Conservation (phyloP, 64 coral and sea anemone genomes). For the Cladopsammia gracilis region DNA sequence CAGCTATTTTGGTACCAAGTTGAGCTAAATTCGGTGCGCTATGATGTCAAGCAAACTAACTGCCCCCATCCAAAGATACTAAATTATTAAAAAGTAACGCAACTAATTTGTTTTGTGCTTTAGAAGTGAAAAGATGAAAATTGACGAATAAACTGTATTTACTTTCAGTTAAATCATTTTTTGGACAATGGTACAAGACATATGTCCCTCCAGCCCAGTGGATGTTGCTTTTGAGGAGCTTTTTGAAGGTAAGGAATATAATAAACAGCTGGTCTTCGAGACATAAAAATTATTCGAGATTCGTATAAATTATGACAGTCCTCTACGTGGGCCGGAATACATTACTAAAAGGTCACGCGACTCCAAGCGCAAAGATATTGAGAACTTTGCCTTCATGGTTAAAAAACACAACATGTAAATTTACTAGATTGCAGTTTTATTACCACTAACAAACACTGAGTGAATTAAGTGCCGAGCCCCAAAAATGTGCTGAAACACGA, state of each 20-base stretch:
- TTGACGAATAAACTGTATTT: not conserved
- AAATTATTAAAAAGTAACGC: slow-evolving; percentile 25
- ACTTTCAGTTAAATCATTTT: not conserved
- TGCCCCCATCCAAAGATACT: not conserved
- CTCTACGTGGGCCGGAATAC: slow-evolving; percentile 13
- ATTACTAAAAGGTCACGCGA: slow-evolving; percentile 4
- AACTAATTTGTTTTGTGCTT: not conserved
- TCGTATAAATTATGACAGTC: slow-evolving; percentile 6
- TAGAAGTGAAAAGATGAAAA: not conserved
- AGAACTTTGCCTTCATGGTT: not conserved
- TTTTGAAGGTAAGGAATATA: slow-evolving; percentile 63
- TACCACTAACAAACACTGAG: not conserved
- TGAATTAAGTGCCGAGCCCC: too few relatives aligned
- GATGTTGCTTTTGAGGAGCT: slow-evolving; percentile 76
- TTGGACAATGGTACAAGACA: slow-evolving; percentile 13
- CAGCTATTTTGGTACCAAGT: not conserved
- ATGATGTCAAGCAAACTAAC: not conserved
- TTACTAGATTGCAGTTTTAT: not conserved
- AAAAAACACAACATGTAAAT: not conserved
- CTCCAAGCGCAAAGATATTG: not conserved
- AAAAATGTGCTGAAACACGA: slow-evolving; percentile 46
- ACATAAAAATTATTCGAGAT: slow-evolving; percentile 26
- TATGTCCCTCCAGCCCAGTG: slow-evolving; percentile 43
- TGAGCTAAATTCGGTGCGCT: not conserved
- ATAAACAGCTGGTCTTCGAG: not conserved